A percentile compares a stretch with the other conserved stretches of the same genome.
Evolutionary conservation across 2,113 vertebrate genomes (phyloP).

Genomic region (Variabilichromis moorii): DNA sequence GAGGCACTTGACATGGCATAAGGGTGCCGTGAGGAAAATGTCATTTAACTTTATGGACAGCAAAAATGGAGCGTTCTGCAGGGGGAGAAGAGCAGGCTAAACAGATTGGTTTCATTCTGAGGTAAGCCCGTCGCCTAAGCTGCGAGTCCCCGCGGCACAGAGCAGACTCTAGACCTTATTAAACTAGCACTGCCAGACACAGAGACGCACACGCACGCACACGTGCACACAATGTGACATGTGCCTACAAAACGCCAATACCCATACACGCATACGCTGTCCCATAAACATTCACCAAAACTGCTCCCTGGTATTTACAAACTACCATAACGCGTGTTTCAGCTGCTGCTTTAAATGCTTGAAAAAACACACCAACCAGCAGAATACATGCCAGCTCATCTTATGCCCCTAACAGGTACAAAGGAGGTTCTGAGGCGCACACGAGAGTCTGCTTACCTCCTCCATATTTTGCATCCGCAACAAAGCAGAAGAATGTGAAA

Average conservation of each 20-base stretch:
- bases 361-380: background rate
- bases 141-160: constrained; percentile 57
- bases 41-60: constrained; percentile 69
- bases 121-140: constrained; percentile 63
- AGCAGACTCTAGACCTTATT: constrained; percentile 70
- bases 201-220: constrained; percentile 13
- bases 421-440: constrained; percentile 10
- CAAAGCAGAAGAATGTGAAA: constrained; percentile 56
- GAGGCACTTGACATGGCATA: constrained; percentile 49
- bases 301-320: background rate
- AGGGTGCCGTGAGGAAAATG: constrained; percentile 60
- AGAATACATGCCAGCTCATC: background rate
- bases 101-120: constrained; percentile 76
- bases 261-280: background rate
- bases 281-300: background rate
- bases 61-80: constrained; percentile 62
- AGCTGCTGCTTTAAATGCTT: background rate
- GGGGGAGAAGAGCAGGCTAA: constrained; percentile 62
- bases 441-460: constrained; percentile 54
- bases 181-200: constrained; percentile 62
- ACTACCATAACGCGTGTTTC: background rate
- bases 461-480: constrained; percentile 64
- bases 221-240: constrained; percentile 37
- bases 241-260: constrained; percentile 52
- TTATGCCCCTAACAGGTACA: background rate